A percentile compares a stretch with the other conserved stretches of the same genome.
Conservation (phyloP, 2,888 invertebrate genomes). For the Caenorhabditis parvicauda region DNA sequence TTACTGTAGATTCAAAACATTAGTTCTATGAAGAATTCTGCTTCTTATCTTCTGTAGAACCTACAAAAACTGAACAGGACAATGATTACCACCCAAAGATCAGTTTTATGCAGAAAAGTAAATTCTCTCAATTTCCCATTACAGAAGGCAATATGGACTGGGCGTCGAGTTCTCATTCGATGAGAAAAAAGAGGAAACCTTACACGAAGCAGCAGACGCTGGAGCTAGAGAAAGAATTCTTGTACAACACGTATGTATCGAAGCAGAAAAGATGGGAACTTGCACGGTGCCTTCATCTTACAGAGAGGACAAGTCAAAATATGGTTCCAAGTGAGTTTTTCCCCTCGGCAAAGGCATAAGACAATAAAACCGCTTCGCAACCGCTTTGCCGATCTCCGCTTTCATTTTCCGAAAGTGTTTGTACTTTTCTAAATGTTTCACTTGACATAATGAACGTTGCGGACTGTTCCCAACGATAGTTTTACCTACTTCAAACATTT, state of each 20-base stretch:
- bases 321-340: conserved; percentile 48
- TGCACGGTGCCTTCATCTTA: conserved; percentile 53
- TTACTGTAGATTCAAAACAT: no score
- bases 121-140: conserved; percentile 1
- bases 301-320: no score
- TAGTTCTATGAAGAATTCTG: no score
- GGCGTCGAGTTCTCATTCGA: conserved; percentile 50
- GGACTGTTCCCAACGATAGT: no score
- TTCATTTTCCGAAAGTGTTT: no score
- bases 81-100: neutral
- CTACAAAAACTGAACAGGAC: neutral
- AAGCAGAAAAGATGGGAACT: conserved; percentile 59
- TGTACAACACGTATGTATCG: conserved; percentile 59
- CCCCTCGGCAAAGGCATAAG: no score
- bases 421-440: no score
- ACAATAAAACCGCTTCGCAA: no score
- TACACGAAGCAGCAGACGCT: conserved; percentile 60
- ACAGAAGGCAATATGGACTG: no score
- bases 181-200: conserved; percentile 59
- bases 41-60: conserved; percentile 18
- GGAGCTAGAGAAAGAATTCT: conserved; percentile 61
- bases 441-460: no score
- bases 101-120: conserved; percentile 16
- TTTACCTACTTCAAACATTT: no score
- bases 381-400: no score